Evolutionary conservation across 2,888 invertebrate species (phyloP).

Genomic region (Nowickia ferox): DNA sequence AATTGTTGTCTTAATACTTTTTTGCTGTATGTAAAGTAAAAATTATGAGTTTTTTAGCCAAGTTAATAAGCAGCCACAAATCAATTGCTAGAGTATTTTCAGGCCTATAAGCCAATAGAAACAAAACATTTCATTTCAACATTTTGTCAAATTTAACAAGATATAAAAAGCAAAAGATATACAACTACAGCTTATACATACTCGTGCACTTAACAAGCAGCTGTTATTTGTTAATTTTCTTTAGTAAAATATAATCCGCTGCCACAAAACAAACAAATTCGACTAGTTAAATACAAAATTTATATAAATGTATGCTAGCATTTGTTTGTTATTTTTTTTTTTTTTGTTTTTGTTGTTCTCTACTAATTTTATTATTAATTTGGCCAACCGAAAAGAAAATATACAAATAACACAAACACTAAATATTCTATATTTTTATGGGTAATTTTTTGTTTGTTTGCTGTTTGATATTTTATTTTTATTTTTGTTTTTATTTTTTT

Average conservation of each 20-base stretch:
- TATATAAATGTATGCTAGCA: slow-evolving; percentile 17
- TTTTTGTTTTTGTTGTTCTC: too few species aligned
- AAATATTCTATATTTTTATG: slow-evolving; percentile 33
- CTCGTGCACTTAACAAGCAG: slow-evolving; percentile 41
- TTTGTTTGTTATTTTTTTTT: slow-evolving; percentile 49
- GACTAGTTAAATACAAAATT: slow-evolving; percentile 21
- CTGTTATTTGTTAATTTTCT: slow-evolving; percentile 53
- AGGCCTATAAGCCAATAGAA: too few species aligned
- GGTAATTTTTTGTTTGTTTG: slow-evolving; percentile 2
- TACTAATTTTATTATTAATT: slow-evolving; percentile 69
- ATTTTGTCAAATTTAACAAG: slow-evolving; percentile 7
- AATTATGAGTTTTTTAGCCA: too few species aligned
- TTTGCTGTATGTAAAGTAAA: too few species aligned
- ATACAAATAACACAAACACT: slow-evolving; percentile 19
- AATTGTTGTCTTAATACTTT: too few species aligned
- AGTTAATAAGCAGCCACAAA: too few species aligned
- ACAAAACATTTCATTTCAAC: too few species aligned
- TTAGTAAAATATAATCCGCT: slow-evolving; percentile 61
- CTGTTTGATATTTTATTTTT: not conserved
- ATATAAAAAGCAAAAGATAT: slow-evolving; percentile 5
- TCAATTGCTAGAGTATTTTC: too few species aligned
- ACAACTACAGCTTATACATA: not conserved
- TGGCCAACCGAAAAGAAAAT: slow-evolving; percentile 42
- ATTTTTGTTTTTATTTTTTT: not conserved
- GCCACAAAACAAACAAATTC: slow-evolving; percentile 22